Evolutionary conservation across 2,113 vertebrate species (phyloP), one percentile per base, ranked within the genome.

Genomic region (Atlantisia rogersi): DNA sequence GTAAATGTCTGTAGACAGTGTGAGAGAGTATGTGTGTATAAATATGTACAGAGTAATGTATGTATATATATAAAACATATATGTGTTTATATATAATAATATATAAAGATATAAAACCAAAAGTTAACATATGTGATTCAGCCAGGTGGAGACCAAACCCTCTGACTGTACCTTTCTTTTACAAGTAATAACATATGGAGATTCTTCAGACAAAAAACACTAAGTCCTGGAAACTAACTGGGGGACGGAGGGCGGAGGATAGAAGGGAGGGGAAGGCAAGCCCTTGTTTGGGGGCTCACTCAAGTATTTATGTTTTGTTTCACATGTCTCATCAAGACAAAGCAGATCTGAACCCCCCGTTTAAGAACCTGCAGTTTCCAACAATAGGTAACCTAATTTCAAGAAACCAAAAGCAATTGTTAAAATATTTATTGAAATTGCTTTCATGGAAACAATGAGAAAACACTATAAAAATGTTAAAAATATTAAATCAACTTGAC

Each of bases 381-480:
- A 74, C 78, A 94, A 84, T n/a, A 89, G 62, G 69, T 56, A 96
- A 92, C 56, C 35, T 81, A 77, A 95, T 82, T 97, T 95, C n/a
- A 65, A 95, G 85, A 91, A 96, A 82, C 69, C 59, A 94, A 92
- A 88, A 94, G 59, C 65, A 80, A 90, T 75, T 81, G 56, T 42
- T 86, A 78, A 94, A 95, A 75, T 92, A 94, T 87, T 93, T 90
- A 90, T 26, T 93, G 92, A 91, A 94, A 96, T 46, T 65, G 83
- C 69, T 88, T 95, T 97, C 88, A 94, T 90, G 90, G 90, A 96
- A 97, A 97, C 92, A 95, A 95, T 77, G 64, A 92, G 86, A 96
- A 97, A 96, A 90, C 73, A 88, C 58, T 80, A 67, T 14, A 50
- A 94, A 97, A 90, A 94, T 88, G 68, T 85, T 80, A 52, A 77